These are phyloP conservation scores for Lycaon pictus DNA, from an alignment of 2,113 vertebrate genomes.

Conservation along the genomic window DNA sequence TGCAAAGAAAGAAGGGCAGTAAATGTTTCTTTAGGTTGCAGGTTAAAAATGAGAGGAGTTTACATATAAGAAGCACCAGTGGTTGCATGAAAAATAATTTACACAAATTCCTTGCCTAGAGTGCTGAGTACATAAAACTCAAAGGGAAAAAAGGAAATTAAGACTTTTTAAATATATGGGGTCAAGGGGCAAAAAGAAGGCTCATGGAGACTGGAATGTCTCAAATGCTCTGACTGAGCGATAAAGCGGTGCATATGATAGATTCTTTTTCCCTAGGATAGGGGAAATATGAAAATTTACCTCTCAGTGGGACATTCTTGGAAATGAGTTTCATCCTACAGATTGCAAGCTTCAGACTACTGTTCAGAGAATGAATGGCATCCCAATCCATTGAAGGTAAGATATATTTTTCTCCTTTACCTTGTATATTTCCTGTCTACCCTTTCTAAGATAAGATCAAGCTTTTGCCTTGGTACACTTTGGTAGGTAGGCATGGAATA, in stretches of 20 bases:
- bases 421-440: neutral
- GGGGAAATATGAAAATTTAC: neutral
- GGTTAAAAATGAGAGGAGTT: neutral
- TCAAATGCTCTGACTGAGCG: neutral
- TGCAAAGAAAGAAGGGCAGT: neutral
- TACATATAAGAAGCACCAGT: neutral
- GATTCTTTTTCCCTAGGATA: neutral
- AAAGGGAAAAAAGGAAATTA: neutral
- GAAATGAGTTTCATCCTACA: neutral
- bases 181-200: neutral
- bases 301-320: neutral
- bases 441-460: neutral
- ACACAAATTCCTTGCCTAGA: neutral
- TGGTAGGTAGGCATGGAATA: neutral
- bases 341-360: neutral
- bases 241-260: neutral
- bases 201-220: neutral
- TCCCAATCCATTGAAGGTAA: neutral
- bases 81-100: neutral
- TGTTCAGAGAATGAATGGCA: neutral
- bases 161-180: slow-evolving; percentile 3
- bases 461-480: neutral
- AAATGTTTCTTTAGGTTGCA: neutral
- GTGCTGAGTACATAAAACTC: neutral
- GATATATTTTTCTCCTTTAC: neutral